Percentiles rank a stretch among this genome's conserved stretches.
These are phyloP conservation scores for Eulacestoma nigropectus DNA, from an alignment of 2,113 vertebrate species.

Conservation along the genomic window DNA sequence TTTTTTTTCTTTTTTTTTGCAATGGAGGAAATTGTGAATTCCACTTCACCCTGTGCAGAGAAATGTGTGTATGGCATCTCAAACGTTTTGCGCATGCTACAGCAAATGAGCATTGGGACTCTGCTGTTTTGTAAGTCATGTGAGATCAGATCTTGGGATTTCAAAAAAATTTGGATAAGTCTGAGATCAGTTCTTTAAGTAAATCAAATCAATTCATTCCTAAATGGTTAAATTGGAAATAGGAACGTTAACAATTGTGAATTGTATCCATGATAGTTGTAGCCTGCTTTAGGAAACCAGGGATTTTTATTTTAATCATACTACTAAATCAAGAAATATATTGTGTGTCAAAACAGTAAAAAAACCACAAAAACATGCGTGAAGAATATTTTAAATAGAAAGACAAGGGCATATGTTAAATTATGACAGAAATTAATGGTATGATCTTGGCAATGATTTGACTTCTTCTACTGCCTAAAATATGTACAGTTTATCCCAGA, in stretches of 20 bases:
- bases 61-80: fast-evolving
- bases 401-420: background rate
- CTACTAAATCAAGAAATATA: background rate
- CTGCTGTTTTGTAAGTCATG: background rate
- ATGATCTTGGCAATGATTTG: background rate
- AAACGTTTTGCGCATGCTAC: fast-evolving
- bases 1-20: background rate
- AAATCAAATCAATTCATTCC: background rate
- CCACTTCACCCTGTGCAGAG: background rate
- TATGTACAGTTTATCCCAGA: background rate
- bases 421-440: background rate
- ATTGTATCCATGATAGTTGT: background rate
- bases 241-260: background rate
- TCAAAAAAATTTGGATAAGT: background rate
- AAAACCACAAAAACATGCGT: fast-evolving
- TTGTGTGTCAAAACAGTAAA: background rate
- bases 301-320: background rate
- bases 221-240: background rate
- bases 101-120: background rate
- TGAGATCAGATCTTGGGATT: background rate
- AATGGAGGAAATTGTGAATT: background rate
- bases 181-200: background rate
- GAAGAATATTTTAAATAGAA: background rate
- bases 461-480: background rate
- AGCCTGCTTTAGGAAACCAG: background rate